phyloP scores from a whole-genome alignment of 2,113 vertebrate species.

The Carlito syrichta region DNA sequence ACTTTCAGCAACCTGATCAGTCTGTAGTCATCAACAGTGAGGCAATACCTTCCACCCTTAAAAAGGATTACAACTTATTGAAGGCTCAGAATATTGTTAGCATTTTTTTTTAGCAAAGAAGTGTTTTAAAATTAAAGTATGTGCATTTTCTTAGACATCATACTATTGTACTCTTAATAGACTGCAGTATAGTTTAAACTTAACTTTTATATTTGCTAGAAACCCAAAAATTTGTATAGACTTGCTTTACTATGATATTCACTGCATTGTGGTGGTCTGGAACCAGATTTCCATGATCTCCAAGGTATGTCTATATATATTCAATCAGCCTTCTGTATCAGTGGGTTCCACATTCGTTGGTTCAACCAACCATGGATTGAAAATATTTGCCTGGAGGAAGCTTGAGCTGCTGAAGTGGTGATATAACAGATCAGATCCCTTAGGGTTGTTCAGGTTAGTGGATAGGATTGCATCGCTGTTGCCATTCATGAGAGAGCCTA shows the following conservation, averaged over 20 bases:
- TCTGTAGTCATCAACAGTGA: background rate
- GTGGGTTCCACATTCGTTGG: background rate
- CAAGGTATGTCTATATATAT: background rate
- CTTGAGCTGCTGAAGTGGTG: background rate
- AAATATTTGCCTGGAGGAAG: background rate
- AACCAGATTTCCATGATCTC: background rate
- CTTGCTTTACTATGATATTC: background rate
- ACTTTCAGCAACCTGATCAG: background rate
- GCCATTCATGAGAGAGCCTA: background rate
- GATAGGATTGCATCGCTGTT: background rate
- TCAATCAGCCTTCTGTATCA: background rate
- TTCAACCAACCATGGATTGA: background rate
- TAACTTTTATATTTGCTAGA: background rate
- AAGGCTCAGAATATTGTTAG: background rate
- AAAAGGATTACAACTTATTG: background rate
- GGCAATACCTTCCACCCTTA: background rate
- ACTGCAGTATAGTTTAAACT: background rate
- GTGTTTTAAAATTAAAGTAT: background rate
- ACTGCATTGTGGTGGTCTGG: background rate
- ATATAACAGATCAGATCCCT: background rate
- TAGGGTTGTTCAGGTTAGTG: background rate
- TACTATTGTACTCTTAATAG: background rate
- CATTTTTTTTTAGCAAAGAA: background rate
- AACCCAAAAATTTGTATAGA: background rate
- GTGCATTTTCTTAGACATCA: background rate